A percentile compares a stretch with the other conserved stretches of the same genome.
Evolutionary conservation across 2,797 vertebrate species (phyloP).

Genomic region (Mus minutoides): DNA sequence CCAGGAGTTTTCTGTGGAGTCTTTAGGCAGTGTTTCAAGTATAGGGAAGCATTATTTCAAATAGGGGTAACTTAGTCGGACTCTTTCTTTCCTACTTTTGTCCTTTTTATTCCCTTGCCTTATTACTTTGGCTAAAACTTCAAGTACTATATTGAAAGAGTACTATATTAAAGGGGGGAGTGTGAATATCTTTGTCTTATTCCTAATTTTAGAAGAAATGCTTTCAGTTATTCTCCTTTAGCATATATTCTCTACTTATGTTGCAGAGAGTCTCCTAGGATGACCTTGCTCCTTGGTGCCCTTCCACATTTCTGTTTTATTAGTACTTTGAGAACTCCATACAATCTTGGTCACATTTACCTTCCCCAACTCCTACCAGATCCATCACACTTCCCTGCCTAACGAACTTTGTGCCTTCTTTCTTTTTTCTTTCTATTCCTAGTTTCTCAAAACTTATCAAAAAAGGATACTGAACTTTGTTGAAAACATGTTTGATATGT

Average conservation of each 20-base stretch:
- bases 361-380: neutral
- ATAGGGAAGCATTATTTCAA: neutral
- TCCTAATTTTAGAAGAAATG: neutral
- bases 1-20: neutral
- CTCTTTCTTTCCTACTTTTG: neutral
- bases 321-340: neutral
- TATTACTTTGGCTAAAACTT: neutral
- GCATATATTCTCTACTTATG: neutral
- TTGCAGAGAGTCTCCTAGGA: neutral
- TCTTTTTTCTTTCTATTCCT: neutral
- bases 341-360: neutral
- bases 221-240: neutral
- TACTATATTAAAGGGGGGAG: neutral
- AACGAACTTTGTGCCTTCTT: too few species aligned
- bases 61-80: neutral
- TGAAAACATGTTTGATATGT: too few species aligned
- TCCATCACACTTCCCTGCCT: neutral
- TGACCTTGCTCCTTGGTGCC: neutral
- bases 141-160: neutral
- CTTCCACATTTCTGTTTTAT: neutral
- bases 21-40: neutral
- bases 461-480: neutral
- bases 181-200: neutral
- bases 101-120: neutral
- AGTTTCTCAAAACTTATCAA: neutral